These are phyloP conservation scores for Pseudomyrmex flavicornis DNA, from an alignment of 1,140 invertebrate species.

Conservation along the genomic window DNA sequence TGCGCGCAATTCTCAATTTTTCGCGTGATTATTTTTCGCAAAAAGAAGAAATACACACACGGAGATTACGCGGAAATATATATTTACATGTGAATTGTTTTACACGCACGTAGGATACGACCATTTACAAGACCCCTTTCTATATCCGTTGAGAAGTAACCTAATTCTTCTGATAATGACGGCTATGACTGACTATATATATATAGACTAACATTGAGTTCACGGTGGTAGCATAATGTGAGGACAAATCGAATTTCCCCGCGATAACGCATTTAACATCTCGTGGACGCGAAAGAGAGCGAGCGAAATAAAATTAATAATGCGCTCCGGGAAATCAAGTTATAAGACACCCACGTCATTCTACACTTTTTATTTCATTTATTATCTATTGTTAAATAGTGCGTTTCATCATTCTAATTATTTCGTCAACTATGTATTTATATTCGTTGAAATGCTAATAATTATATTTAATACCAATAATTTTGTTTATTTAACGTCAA, in stretches of 20 bases:
- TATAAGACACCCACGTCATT: neutral
- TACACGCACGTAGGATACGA: conserved; percentile 66
- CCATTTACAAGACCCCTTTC: conserved; percentile 71
- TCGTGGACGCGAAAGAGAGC: conserved; percentile 17
- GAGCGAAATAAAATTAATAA: conserved; percentile 43
- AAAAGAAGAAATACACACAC: neutral
- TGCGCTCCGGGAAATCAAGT: conserved; percentile 33
- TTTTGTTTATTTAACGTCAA: too few relatives aligned
- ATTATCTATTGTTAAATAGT: neutral
- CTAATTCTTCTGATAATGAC: conserved; percentile 71
- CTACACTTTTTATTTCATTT: neutral
- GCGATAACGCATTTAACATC: conserved; percentile 34
- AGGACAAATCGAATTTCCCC: conserved; percentile 57
- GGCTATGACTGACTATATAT: conserved; percentile 65
- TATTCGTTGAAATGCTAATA: too few relatives aligned
- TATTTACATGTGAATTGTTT: conserved; percentile 52
- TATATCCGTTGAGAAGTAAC: conserved; percentile 74
- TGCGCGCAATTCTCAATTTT: neutral
- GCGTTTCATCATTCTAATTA: neutral
- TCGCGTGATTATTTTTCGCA: neutral
- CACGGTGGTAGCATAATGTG: conserved; percentile 55
- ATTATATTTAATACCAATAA: too few relatives aligned
- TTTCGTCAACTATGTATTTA: neutral
- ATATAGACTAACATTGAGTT: conserved; percentile 64
- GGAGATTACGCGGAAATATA: conserved; percentile 31